A percentile compares a stretch with the other conserved stretches of the same genome.
Evolutionary conservation across 2,888 invertebrate genomes (phyloP).

Genomic region (Leucozona laternaria): DNA sequence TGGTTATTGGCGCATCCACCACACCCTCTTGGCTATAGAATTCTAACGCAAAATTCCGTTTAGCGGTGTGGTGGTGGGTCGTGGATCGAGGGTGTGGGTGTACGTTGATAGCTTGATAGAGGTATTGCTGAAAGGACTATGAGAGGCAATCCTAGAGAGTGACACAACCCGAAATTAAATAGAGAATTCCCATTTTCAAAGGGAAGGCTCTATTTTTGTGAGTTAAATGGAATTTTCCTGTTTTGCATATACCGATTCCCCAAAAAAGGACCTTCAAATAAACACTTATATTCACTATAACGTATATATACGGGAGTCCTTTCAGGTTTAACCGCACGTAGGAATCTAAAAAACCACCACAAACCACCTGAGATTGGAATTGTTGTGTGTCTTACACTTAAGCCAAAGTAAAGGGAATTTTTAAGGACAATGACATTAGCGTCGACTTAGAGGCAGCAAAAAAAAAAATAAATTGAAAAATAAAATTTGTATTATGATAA

Average conservation of each 20-base stretch:
- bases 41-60: constrained; percentile 26
- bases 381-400: constrained; percentile 5
- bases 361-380: constrained; percentile 26
- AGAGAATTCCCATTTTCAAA: constrained; percentile 28
- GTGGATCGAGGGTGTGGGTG: no score
- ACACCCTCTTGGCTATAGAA: constrained; percentile 2
- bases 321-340: constrained; percentile 18
- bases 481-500: constrained; percentile 34
- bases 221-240: constrained; percentile 66
- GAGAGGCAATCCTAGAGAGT: neutral
- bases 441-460: neutral
- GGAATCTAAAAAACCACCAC: constrained; percentile 12
- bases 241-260: constrained; percentile 46
- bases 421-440: constrained; percentile 10
- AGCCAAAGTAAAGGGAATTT: neutral
- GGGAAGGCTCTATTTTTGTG: constrained; percentile 46
- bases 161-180: constrained; percentile 28
- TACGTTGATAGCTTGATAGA: neutral
- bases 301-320: no score
- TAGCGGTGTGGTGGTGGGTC: neutral
- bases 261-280: constrained; percentile 5
- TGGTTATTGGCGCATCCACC: constrained; percentile 2
- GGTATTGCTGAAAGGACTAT: constrained; percentile 15
- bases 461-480: constrained; percentile 39
- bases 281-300: constrained; percentile 5